Evolutionary conservation across 2,113 vertebrate genomes (phyloP).

Genomic region (Gavia stellata): DNA sequence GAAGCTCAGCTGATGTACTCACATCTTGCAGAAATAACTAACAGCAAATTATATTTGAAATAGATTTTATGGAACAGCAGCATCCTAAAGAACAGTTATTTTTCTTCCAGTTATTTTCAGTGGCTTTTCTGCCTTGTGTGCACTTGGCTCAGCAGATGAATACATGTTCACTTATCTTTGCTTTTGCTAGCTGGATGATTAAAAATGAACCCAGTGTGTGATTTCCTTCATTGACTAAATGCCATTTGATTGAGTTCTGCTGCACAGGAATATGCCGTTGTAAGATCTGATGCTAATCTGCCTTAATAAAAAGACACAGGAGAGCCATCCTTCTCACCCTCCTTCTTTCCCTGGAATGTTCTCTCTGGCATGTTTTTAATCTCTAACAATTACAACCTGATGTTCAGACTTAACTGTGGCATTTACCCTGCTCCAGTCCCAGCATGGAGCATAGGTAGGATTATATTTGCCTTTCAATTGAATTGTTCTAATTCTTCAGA

Average conservation of each 20-base stretch:
- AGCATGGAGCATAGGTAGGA: background rate
- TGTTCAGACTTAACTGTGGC: slow-evolving; percentile 38
- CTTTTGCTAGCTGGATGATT: background rate
- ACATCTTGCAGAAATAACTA: background rate
- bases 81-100: background rate
- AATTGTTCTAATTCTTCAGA: slow-evolving; percentile 29
- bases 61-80: background rate
- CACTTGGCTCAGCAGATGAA: background rate
- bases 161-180: background rate
- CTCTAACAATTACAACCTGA: slow-evolving; percentile 49
- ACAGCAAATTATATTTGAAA: background rate
- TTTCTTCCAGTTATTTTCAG: background rate
- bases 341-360: slow-evolving; percentile 49
- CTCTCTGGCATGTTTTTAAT: slow-evolving; percentile 48
- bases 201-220: background rate
- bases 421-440: slow-evolving; percentile 27
- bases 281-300: background rate
- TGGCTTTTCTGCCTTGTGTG: background rate
- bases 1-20: background rate
- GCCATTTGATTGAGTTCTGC: background rate
- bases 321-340: background rate
- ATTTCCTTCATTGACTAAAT: slow-evolving; percentile 17
- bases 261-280: background rate
- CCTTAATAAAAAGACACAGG: background rate
- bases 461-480: slow-evolving; percentile 20